A percentile compares a stretch with the other conserved stretches of the same genome.
Evolutionary conservation across 2,888 invertebrate species (phyloP).

Genomic region (Leptopilina drosophilae): DNA sequence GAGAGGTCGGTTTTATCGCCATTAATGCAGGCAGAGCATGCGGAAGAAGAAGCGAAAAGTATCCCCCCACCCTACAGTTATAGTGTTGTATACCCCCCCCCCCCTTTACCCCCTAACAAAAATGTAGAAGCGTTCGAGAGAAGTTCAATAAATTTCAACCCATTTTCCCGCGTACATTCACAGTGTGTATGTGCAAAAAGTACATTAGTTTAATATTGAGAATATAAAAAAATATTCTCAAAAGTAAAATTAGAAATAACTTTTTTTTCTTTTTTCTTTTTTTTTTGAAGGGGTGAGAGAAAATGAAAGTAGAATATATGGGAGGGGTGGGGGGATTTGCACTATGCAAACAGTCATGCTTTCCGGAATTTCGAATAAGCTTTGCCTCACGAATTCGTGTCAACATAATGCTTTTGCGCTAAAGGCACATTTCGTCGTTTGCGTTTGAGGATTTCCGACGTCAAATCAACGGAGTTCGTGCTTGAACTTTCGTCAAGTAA

Average conservation of each 20-base stretch:
- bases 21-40: slow-evolving; percentile 45
- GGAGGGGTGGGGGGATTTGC: slow-evolving; percentile 3
- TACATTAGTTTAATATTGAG: slow-evolving; percentile 42
- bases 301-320: slow-evolving; percentile 47
- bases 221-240: slow-evolving; percentile 47
- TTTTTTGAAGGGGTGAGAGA: too few relatives aligned
- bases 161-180: slow-evolving; percentile 29
- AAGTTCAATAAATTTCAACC: slow-evolving; percentile 51
- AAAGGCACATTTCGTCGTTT: slow-evolving; percentile 57
- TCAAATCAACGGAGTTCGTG: slow-evolving; percentile 55
- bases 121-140: slow-evolving; percentile 16
- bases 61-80: not conserved
- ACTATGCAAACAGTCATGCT: slow-evolving; percentile 59
- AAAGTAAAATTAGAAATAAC: slow-evolving; percentile 58
- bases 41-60: slow-evolving; percentile 19
- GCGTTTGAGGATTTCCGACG: slow-evolving; percentile 57
- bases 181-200: slow-evolving; percentile 47
- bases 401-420: slow-evolving; percentile 57
- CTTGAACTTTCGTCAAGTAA: slow-evolving; percentile 55
- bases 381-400: slow-evolving; percentile 54
- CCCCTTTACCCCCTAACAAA: not conserved
- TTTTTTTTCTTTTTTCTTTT: not conserved
- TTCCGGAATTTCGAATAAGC: slow-evolving; percentile 57
- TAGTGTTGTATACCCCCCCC: too few relatives aligned
- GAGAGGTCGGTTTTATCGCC: slow-evolving; percentile 40